These are phyloP conservation scores for Hyphantria cunea DNA, from an alignment of 1,140 invertebrate species.

Conservation along the genomic window DNA sequence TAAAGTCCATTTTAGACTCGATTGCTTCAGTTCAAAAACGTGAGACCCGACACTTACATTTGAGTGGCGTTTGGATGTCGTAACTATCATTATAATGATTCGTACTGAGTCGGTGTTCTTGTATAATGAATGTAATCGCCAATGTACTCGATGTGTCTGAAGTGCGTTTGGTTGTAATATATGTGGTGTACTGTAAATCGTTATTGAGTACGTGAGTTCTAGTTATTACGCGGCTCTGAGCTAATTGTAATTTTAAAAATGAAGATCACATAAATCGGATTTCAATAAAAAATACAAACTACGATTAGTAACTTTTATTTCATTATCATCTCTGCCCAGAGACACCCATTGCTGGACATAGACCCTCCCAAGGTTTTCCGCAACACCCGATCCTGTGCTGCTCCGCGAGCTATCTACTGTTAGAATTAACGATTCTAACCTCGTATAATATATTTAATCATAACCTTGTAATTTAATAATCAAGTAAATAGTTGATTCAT, in stretches of 20 bases:
- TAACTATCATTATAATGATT: background rate
- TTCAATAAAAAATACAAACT: constrained; percentile 69
- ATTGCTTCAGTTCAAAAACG: too few relatives aligned
- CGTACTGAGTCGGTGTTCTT: constrained; percentile 2
- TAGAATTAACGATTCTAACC: too few relatives aligned
- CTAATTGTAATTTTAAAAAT: constrained; percentile 66
- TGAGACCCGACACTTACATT: too few relatives aligned
- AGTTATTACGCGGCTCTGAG: constrained; percentile 51
- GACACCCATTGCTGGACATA: too few relatives aligned
- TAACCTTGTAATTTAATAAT: too few relatives aligned
- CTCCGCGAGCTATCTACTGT: too few relatives aligned
- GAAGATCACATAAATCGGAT: constrained; percentile 69
- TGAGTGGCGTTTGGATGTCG: too few relatives aligned
- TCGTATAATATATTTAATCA: too few relatives aligned
- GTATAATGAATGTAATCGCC: background rate
- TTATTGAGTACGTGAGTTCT: constrained; percentile 47
- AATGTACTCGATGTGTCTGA: background rate
- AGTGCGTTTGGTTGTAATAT: constrained; percentile 32
- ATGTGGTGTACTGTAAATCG: constrained; percentile 36
- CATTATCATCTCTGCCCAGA: background rate
- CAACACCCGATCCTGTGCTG: too few relatives aligned
- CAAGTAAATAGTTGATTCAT: too few relatives aligned
- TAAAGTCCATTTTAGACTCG: too few relatives aligned
- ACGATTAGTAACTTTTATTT: constrained; percentile 17
- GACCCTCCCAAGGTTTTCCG: too few relatives aligned